Base-by-base conservation (phyloP, 2,113 vertebrate species). In the Hippocampus abdominalis region DNA sequence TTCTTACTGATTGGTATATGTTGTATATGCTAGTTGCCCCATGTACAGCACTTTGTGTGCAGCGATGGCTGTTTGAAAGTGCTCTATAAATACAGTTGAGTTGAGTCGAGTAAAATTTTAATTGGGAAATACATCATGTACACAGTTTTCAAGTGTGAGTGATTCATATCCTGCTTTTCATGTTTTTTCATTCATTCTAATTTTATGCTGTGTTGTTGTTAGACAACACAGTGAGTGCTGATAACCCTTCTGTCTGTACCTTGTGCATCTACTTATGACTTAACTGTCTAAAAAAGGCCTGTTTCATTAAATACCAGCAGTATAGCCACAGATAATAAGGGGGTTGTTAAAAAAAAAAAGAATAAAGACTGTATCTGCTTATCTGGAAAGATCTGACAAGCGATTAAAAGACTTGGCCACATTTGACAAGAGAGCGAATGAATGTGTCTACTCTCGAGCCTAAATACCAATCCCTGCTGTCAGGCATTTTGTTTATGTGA, bases 121-220 rank as follows among this genome's bases (percentile, higher is more conserved):
- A 44, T n/a, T 63, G 9, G 4, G n/a, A 71, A 73, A 72, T 32
- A 25, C 64, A 66, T 70, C 59, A 32, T 25, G 27, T 1, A 36
- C 32, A 36, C 32, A 27, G 61, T n/a, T 29, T 69, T 16, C 15
- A 4, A 23, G 36, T 61, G 66, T 74, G 73, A 66, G 74, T 72
- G 64, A 70, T 80, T 74, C 6, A 44, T 71, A 20, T 51, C 20
- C 12, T 51, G 48, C 48, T 1, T 51, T 49, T 75, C 70, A 61
- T 54, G 71, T 76, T 76, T 53, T 64, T 40, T 65, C 66, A 69
- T 5, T 42, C 15, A 36, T 51, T 61, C 66, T 75, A 75, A 64
- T 69, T 61, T 59, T 53, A 70, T 76, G 68, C 51, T 39, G 51
- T 74, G 21, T 44, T 62, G n/a, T 32, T 44, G 70, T 75, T 70